Evolutionary conservation across 2,113 vertebrate genomes (phyloP), one percentile per base, ranked within the genome.

Genomic region (Candoia aspera): DNA sequence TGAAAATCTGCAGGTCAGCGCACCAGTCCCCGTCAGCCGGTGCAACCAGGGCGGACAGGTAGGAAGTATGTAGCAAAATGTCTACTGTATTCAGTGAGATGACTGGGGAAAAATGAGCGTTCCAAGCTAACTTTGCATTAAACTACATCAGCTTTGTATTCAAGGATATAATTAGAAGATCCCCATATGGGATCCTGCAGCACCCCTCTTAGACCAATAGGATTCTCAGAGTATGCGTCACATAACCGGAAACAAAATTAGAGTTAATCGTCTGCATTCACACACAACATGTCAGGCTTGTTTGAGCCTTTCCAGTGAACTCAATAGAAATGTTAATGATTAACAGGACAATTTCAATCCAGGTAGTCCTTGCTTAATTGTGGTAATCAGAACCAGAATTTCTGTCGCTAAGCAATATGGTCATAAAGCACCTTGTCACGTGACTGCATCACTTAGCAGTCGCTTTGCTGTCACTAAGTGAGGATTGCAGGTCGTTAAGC

Each of bases 1-100:
- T 17, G 99, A 99, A 97, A 99, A 99, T 97, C 98, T 99, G 97
- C 99, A 99, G 99, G 99, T 99, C 98, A 98, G 98, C 98, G 97
- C 96, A 17, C 97, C 97, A 97, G 97, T 97, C 97, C 21, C 0
- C 97, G 97, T 95, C 97, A 96, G 97, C 97, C 97, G 97, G 92
- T 97, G 96, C 98, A 98, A 97, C 94, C 97, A 93, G 96, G 97
- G 97, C 96, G 92, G 95, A 96, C 97, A 98, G 97, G 98, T 98
- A 98, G 97, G 97, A 97, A 97, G 97, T 94, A 87, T 26, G 93
- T 93, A 97, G 94, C 87, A 95, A 94, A 91, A 91, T 93, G 15
- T 89, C 73, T 90, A 79, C 94, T 53, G 93, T 1, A 68, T 94
- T 97, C 84, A 92, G 57, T 23, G 79, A 62, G 21, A 54, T n/a